These are phyloP conservation scores for Halyomorpha halys DNA, from an alignment of 1,140 invertebrate genomes.

Conservation along the genomic window DNA sequence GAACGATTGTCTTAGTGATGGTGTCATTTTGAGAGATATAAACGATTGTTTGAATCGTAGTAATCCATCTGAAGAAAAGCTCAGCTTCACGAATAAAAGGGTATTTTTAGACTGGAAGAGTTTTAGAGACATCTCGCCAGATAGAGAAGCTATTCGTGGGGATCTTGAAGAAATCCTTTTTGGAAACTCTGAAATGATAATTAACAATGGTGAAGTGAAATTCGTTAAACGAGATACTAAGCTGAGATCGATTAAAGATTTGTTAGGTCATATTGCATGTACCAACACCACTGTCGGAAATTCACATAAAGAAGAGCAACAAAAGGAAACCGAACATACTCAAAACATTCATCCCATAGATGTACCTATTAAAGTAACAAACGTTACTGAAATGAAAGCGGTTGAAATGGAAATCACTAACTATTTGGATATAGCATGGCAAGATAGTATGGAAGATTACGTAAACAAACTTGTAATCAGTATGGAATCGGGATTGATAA, in stretches of 20 bases:
- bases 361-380: neutral
- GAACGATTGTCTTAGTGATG: too few relatives aligned
- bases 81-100: neutral
- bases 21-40: too few relatives aligned
- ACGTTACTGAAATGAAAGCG: neutral
- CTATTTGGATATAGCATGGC: neutral
- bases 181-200: neutral
- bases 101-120: constrained; percentile 7
- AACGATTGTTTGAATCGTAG: neutral
- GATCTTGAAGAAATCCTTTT: neutral
- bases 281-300: neutral
- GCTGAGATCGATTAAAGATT: neutral
- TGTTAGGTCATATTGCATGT: neutral
- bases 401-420: neutral
- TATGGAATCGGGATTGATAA: neutral
- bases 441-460: neutral
- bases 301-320: neutral
- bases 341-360: neutral
- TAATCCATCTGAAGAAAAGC: neutral
- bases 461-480: neutral
- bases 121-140: neutral
- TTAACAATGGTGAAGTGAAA: neutral
- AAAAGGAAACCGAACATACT: neutral
- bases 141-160: neutral
- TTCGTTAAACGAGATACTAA: neutral